phyloP scores from a whole-genome alignment of 2,113 vertebrate genomes.

The Todiramphus chloris region DNA sequence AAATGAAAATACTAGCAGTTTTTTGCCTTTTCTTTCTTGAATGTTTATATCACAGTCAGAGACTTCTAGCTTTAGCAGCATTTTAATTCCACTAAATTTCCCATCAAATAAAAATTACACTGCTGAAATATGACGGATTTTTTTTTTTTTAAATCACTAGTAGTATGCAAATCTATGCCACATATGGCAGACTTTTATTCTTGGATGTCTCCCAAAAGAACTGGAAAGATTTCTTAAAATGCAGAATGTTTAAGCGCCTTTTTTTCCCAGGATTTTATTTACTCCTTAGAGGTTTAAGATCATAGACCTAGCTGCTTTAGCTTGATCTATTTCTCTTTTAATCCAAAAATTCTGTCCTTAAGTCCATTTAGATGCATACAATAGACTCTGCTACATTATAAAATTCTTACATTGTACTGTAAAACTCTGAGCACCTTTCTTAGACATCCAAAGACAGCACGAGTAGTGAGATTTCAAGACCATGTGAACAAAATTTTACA shows the following conservation, averaged over 20 bases:
- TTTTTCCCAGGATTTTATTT: not conserved
- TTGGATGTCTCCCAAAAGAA: not conserved
- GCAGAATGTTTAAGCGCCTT: not conserved
- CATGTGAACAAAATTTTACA: not conserved
- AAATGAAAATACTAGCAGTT: not conserved
- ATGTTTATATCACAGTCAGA: not conserved
- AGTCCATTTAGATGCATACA: not conserved
- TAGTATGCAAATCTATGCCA: constrained; percentile 9
- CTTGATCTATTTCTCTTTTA: not conserved
- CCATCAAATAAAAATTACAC: constrained; percentile 30
- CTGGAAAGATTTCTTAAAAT: not conserved
- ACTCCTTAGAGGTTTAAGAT: not conserved
- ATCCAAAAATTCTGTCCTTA: not conserved
- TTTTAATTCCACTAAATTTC: constrained; percentile 41
- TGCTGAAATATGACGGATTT: not conserved
- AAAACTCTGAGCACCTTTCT: not conserved
- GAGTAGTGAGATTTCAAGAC: not conserved
- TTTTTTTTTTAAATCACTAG: not conserved
- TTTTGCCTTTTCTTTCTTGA: not conserved
- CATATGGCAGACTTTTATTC: not conserved
- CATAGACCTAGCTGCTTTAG: not conserved
- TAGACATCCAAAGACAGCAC: not conserved
- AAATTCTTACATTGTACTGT: not conserved
- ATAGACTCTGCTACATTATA: not conserved
- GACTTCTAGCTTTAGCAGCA: not conserved